Conservation (phyloP, 2,113 vertebrate genomes). For the Alosa alosa region DNA sequence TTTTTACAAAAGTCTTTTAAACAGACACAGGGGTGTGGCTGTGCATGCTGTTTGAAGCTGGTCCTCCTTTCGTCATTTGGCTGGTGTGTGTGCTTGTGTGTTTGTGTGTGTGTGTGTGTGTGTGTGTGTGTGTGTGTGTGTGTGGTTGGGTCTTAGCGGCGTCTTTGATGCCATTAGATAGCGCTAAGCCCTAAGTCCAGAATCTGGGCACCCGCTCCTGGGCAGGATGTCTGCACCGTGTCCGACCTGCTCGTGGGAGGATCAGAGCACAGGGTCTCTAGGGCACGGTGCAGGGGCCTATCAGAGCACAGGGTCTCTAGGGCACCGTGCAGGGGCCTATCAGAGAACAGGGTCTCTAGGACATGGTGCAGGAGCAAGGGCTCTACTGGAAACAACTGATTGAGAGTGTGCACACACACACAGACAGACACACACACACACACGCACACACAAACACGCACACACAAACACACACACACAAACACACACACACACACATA, state of each 20-base stretch:
- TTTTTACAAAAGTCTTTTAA: background rate
- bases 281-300: background rate
- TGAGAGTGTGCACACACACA: background rate
- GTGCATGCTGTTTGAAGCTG: background rate
- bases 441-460: too few relatives aligned
- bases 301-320: too few relatives aligned
- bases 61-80: conserved; percentile 13
- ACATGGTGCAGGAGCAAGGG: background rate
- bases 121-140: background rate
- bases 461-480: too few relatives aligned
- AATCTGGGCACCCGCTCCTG: conserved; percentile 44
- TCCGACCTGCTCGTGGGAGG: conserved; percentile 43
- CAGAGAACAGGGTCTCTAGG: too few relatives aligned
- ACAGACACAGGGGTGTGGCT: background rate
- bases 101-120: background rate
- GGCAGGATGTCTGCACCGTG: conserved; percentile 55
- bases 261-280: conserved; percentile 38
- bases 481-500: background rate
- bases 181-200: conserved; percentile 29
- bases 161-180: conserved; percentile 49
- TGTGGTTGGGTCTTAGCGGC: background rate
- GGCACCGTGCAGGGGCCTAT: too few relatives aligned
- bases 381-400: background rate
- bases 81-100: background rate
- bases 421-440: conserved; percentile 10